Evolutionary conservation across 2,888 invertebrate species (phyloP).

Genomic region (Dinocampus coccinellae): DNA sequence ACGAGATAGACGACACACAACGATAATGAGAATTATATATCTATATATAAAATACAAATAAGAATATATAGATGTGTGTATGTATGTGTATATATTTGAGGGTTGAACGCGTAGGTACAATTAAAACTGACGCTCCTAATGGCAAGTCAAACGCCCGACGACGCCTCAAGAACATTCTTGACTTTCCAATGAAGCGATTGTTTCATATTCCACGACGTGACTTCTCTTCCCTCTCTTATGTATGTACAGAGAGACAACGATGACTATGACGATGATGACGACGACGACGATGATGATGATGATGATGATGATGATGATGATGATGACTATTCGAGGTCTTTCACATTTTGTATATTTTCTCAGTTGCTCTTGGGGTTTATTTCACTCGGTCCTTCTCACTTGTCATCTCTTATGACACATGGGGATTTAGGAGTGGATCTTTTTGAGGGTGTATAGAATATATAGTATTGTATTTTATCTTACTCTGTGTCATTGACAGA

Average conservation of each 20-base stretch:
- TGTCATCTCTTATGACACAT: conserved; percentile 13
- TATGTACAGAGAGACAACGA: conserved; percentile 44
- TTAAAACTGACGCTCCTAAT: conserved; percentile 70
- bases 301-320: conserved; percentile 43
- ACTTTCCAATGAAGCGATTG: conserved; percentile 70
- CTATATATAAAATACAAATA: conserved; percentile 8
- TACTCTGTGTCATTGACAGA: conserved; percentile 58
- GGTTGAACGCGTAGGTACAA: conserved; percentile 64
- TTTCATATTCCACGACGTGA: conserved; percentile 62
- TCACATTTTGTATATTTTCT: conserved; percentile 29
- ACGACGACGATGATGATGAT: conserved; percentile 46
- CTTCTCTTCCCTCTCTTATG: conserved; percentile 35
- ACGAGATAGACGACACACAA: conserved; percentile 47
- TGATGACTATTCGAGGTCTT: too few relatives aligned
- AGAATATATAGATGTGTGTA: conserved; percentile 45
- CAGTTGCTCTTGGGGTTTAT: too few relatives aligned
- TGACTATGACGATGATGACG: background rate
- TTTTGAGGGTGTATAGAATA: conserved; percentile 15
- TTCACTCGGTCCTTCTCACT: too few relatives aligned
- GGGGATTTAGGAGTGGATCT: conserved; percentile 19
- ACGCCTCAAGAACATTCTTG: conserved; percentile 69
- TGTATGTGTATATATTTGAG: conserved; percentile 43
- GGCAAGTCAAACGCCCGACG: conserved; percentile 69
- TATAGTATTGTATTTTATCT: conserved; percentile 15
- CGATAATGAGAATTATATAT: conserved; percentile 22